phyloP scores from a whole-genome alignment of 2,888 invertebrate genomes.

The Cabera pusaria region DNA sequence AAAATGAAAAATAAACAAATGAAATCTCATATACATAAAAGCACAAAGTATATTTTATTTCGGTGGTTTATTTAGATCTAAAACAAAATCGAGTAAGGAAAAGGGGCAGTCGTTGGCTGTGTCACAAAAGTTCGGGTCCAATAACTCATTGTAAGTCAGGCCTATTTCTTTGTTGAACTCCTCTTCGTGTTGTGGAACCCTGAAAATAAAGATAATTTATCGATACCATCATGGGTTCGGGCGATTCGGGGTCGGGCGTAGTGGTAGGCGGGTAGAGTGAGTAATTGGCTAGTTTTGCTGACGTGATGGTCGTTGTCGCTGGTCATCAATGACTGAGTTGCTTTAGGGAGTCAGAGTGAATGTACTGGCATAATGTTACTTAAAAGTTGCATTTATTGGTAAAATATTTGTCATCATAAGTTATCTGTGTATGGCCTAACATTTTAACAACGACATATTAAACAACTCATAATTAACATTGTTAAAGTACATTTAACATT shows the following conservation, averaged over 20 bases:
- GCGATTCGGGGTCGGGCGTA: constrained; percentile 7
- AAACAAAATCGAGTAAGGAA: constrained; percentile 54
- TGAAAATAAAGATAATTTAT: constrained; percentile 48
- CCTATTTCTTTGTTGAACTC: constrained; percentile 58
- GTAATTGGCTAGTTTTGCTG: too few species aligned
- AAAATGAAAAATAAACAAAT: neutral
- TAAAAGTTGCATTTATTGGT: too few species aligned
- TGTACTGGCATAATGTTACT: too few species aligned
- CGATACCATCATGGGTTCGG: constrained; percentile 24
- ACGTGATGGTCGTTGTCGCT: too few species aligned
- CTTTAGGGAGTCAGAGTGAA: too few species aligned
- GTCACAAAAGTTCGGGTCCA: constrained; percentile 55
- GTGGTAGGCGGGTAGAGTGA: constrained; percentile 4
- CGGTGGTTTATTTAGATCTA: constrained; percentile 56
- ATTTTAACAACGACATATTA: too few species aligned
- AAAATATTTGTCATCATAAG: too few species aligned
- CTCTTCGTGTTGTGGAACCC: constrained; percentile 55
- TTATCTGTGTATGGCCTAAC: too few species aligned
- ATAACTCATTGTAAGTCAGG: constrained; percentile 49
- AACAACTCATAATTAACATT: too few species aligned
- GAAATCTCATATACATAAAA: constrained; percentile 6
- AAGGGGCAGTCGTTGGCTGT: constrained; percentile 57
- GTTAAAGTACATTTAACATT: too few species aligned
- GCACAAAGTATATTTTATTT: constrained; percentile 30
- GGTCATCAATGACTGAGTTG: too few species aligned